These are phyloP conservation scores for Isoperla grammatica DNA, from an alignment of 2,888 invertebrate genomes.

Conservation along the genomic window DNA sequence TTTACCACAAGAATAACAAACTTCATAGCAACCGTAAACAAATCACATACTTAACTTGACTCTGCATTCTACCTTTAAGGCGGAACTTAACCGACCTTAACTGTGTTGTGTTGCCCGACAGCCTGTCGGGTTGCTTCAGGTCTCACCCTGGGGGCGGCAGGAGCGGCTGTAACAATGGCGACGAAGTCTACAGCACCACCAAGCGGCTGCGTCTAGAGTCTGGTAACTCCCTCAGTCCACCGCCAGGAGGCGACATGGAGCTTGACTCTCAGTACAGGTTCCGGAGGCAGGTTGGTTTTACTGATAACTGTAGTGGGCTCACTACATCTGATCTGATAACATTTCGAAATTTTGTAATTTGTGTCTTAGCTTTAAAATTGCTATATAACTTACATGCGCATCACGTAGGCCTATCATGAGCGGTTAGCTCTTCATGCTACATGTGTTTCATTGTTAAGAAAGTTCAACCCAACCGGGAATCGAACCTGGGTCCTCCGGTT, in stretches of 20 bases:
- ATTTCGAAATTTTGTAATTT: neutral
- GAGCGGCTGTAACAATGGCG: slow-evolving; percentile 29
- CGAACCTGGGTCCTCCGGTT: too few relatives aligned
- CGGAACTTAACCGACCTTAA: too few relatives aligned
- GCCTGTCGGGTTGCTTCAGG: slow-evolving; percentile 23
- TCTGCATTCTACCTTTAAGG: too few relatives aligned
- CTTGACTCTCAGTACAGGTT: slow-evolving; percentile 22
- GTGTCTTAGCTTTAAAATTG: too few relatives aligned
- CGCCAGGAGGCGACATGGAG: slow-evolving; percentile 22
- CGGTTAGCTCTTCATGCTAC: too few relatives aligned
- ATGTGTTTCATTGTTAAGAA: too few relatives aligned
- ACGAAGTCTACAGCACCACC: slow-evolving; percentile 29
- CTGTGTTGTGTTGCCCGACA: slow-evolving; percentile 6
- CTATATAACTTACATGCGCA: too few relatives aligned
- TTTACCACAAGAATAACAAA: too few relatives aligned
- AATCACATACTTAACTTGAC: too few relatives aligned
- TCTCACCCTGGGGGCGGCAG: slow-evolving; percentile 9
- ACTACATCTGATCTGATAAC: neutral
- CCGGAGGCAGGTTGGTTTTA: slow-evolving; percentile 27
- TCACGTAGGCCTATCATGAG: too few relatives aligned
- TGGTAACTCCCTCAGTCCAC: slow-evolving; percentile 2
- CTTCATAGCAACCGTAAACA: too few relatives aligned
- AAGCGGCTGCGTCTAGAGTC: slow-evolving; percentile 30
- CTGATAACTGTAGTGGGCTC: neutral
- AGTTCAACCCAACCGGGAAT: too few relatives aligned